phyloP scores from a whole-genome alignment of 2,888 invertebrate species.

The Aelia acuminata region DNA sequence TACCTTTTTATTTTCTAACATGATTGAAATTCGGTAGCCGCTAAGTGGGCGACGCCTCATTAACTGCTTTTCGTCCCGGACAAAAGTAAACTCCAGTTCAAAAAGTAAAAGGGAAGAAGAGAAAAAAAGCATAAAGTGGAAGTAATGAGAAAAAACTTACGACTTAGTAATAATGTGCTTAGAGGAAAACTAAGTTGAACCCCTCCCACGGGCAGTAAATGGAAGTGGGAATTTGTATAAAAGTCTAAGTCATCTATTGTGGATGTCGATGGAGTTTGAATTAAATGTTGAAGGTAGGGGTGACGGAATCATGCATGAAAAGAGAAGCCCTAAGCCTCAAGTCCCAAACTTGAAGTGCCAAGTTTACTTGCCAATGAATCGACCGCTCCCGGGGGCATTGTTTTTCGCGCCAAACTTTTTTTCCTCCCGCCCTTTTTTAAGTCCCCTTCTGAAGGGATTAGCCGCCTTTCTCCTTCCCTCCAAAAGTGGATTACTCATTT shows the following conservation, averaged over 20 bases:
- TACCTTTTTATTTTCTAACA: too few relatives aligned
- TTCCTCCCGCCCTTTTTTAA: constrained; percentile 17
- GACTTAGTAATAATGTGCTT: constrained; percentile 44
- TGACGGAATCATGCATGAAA: constrained; percentile 54
- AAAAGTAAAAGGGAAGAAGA: too few relatives aligned
- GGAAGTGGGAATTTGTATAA: constrained; percentile 50
- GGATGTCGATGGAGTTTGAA: constrained; percentile 52
- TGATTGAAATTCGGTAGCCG: neutral
- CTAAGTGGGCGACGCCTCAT: neutral
- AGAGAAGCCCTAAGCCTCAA: constrained; percentile 35
- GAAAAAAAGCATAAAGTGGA: constrained; percentile 22
- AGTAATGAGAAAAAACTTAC: constrained; percentile 52
- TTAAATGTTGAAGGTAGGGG: constrained; percentile 50
- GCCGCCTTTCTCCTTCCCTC: constrained; percentile 17
- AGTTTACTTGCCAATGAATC: constrained; percentile 55
- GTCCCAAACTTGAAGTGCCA: constrained; percentile 53
- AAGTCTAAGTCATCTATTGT: constrained; percentile 55
- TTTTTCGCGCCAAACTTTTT: constrained; percentile 51
- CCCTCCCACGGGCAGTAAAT: neutral
- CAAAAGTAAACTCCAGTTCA: neutral
- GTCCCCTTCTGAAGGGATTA: constrained; percentile 27
- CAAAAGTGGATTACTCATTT: constrained; percentile 46
- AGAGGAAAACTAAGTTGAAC: constrained; percentile 28
- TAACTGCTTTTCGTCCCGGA: neutral
- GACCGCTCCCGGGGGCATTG: constrained; percentile 30